A percentile compares a stretch with the other conserved stretches of the same genome.
Evolutionary conservation across 2,797 vertebrate genomes (phyloP).

Genomic region (Epinephelus coioides): DNA sequence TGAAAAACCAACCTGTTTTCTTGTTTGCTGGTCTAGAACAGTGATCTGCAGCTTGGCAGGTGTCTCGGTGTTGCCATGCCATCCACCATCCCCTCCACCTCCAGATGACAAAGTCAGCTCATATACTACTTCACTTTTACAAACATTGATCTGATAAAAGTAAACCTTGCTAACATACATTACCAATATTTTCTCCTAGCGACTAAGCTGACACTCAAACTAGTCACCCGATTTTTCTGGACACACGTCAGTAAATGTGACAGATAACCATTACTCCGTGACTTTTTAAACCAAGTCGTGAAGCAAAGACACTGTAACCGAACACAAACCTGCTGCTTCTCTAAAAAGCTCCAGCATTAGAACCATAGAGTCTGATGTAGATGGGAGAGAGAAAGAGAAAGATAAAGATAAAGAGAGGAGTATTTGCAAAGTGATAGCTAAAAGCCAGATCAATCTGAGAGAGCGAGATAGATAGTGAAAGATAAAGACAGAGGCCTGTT

Average conservation of each 20-base stretch:
- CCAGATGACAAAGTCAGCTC: too few species aligned
- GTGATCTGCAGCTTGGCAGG: too few species aligned
- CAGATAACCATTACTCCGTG: not conserved
- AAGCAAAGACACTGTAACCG: not conserved
- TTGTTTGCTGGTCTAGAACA: too few species aligned
- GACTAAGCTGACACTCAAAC: not conserved
- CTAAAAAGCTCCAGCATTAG: slow-evolving; percentile 12
- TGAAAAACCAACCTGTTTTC: too few species aligned
- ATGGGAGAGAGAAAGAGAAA: not conserved
- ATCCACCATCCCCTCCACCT: too few species aligned
- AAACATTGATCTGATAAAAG: too few species aligned
- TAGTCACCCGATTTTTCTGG: not conserved
- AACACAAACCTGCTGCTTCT: slow-evolving; percentile 21
- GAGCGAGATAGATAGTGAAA: not conserved
- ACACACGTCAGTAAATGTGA: not conserved
- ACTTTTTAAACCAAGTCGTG: not conserved
- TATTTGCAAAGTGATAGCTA: slow-evolving; percentile 25
- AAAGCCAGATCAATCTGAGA: slow-evolving; percentile 33
- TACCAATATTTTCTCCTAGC: too few species aligned
- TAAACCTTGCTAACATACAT: too few species aligned
- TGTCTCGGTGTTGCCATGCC: too few species aligned
- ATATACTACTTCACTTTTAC: too few species aligned
- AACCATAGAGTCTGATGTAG: not conserved
- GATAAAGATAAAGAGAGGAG: not conserved
- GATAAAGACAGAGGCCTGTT: slow-evolving; percentile 2